These are phyloP conservation scores for Isichthys henryi DNA, from an alignment of 2,113 vertebrate species.

Conservation along the genomic window DNA sequence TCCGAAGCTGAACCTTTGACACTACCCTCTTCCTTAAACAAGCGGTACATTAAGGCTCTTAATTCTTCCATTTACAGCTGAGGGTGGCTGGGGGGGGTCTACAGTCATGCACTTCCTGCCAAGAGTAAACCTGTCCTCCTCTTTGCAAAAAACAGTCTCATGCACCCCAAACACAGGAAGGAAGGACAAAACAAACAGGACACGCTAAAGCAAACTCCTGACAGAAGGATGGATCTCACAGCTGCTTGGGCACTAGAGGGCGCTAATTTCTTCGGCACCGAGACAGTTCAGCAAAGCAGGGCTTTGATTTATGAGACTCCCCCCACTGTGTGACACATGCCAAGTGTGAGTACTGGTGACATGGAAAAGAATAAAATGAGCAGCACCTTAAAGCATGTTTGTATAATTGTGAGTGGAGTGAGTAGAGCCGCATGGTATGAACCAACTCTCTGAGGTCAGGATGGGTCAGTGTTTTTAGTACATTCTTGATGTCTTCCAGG, in stretches of 20 bases:
- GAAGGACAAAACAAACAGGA: background rate
- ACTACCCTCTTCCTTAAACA: background rate
- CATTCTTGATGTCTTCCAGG: background rate
- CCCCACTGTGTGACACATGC: background rate
- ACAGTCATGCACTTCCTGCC: background rate
- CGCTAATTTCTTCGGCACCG: background rate
- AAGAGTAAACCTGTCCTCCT: constrained; percentile 10
- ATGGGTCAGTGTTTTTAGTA: background rate
- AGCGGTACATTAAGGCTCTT: background rate
- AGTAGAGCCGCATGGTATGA: background rate
- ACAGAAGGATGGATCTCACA: background rate
- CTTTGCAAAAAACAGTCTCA: background rate
- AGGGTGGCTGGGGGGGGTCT: background rate
- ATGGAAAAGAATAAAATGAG: background rate
- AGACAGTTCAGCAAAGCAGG: background rate
- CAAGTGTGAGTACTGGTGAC: background rate
- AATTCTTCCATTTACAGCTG: background rate
- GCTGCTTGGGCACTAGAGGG: background rate
- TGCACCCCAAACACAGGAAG: constrained; percentile 2
- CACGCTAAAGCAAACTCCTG: background rate
- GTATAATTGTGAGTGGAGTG: background rate
- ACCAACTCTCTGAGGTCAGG: background rate
- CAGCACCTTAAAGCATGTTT: background rate
- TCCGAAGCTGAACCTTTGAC: background rate
- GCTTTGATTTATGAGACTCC: background rate